phyloP scores from a whole-genome alignment of 2,888 invertebrate genomes.

The Apotomis turbidana region DNA sequence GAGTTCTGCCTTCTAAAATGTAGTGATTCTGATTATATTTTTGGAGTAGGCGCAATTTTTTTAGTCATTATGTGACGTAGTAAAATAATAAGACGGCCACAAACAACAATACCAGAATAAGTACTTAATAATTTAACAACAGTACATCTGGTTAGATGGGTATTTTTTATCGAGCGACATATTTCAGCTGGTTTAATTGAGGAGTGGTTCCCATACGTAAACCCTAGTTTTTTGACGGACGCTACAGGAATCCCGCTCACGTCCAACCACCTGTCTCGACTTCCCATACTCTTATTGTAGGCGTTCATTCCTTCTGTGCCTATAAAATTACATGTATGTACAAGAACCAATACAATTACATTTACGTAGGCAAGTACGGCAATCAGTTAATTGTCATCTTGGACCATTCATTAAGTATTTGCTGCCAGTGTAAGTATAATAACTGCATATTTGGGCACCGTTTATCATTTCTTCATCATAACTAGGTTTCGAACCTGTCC shows the following conservation, averaged over 20 bases:
- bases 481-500: not conserved
- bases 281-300: slow-evolving; percentile 51
- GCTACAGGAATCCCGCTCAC: slow-evolving; percentile 63
- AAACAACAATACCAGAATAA: not conserved
- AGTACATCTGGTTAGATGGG: slow-evolving; percentile 66
- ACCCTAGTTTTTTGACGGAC: slow-evolving; percentile 70
- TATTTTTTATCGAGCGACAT: slow-evolving; percentile 72
- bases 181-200: slow-evolving; percentile 75
- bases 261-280: slow-evolving; percentile 66
- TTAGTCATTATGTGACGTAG: not conserved
- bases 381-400: not conserved
- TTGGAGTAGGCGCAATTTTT: no score
- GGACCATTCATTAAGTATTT: slow-evolving; percentile 12
- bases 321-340: slow-evolving; percentile 17
- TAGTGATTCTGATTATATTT: no score
- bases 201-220: slow-evolving; percentile 61
- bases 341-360: slow-evolving; percentile 16
- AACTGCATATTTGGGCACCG: not conserved
- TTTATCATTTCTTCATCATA: not conserved
- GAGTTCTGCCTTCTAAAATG: no score
- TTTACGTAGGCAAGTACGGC: not conserved
- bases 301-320: slow-evolving; percentile 33
- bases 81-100: not conserved
- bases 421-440: not conserved
- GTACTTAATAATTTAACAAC: slow-evolving; percentile 40